Evolutionary conservation across 2,888 invertebrate species (phyloP).

Genomic region (Alcis repandata): DNA sequence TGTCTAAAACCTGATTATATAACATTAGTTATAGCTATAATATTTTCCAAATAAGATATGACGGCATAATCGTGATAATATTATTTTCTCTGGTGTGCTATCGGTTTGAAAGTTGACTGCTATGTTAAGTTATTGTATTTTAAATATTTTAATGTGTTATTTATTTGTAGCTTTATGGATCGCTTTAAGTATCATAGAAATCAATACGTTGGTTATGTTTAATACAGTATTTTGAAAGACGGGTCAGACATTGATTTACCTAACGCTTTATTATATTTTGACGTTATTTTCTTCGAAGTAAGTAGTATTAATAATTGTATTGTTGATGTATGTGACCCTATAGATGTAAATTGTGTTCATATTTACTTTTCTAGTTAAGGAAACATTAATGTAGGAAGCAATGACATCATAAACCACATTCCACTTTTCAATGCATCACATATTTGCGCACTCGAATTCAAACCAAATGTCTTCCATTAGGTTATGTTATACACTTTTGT

Average conservation of each 20-base stretch:
- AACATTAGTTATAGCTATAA: constrained; percentile 27
- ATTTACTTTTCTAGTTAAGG: constrained; percentile 43
- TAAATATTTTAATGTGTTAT: constrained; percentile 86
- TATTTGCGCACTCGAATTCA: constrained; percentile 65
- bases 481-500: constrained; percentile 66
- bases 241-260: constrained; percentile 69
- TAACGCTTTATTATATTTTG: constrained; percentile 67
- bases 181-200: constrained; percentile 77
- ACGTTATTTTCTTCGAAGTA: constrained; percentile 60
- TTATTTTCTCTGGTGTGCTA: constrained; percentile 57
- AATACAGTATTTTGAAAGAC: constrained; percentile 75
- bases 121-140: constrained; percentile 86
- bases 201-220: constrained; percentile 65
- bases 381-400: constrained; percentile 38
- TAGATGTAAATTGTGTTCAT: constrained; percentile 47
- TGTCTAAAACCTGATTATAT: constrained; percentile 21
- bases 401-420: constrained; percentile 61
- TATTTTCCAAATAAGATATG: constrained; percentile 30
- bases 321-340: constrained; percentile 50
- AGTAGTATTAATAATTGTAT: constrained; percentile 62
- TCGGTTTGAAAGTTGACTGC: constrained; percentile 81
- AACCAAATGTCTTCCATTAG: constrained; percentile 83
- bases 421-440: constrained; percentile 58
- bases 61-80: constrained; percentile 43
- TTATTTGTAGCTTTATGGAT: constrained; percentile 85